A percentile compares a stretch with the other conserved stretches of the same genome.
phyloP scores from a whole-genome alignment of 2,113 vertebrate species.

The Vidua chalybeata region DNA sequence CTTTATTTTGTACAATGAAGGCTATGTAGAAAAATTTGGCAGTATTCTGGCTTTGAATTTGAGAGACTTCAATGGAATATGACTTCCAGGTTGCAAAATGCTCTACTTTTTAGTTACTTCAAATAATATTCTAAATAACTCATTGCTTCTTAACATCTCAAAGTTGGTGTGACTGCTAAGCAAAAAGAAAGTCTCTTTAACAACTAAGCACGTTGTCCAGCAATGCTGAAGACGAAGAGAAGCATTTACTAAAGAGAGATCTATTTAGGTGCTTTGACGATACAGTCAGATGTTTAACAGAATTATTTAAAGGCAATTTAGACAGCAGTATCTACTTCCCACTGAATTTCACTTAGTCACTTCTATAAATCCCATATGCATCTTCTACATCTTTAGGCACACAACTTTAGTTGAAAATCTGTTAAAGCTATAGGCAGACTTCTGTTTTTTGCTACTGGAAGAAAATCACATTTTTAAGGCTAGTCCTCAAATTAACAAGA shows the following conservation, averaged over 20 bases:
- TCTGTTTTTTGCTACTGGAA: not conserved
- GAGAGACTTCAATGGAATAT: not conserved
- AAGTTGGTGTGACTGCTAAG: not conserved
- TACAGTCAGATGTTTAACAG: constrained; percentile 17
- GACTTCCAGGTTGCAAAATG: not conserved
- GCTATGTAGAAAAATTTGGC: not conserved
- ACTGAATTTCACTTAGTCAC: constrained; percentile 42
- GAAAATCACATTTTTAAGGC: not conserved
- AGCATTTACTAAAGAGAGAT: not conserved
- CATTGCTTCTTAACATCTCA: not conserved
- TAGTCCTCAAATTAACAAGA: not conserved
- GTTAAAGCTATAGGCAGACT: not conserved
- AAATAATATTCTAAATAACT: not conserved
- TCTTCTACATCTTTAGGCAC: not conserved
- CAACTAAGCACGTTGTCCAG: not conserved
- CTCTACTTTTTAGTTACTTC: not conserved
- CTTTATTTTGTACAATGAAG: not conserved
- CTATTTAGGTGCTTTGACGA: not conserved
- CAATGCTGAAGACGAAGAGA: not conserved
- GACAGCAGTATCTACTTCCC: constrained; percentile 11
- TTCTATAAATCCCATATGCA: constrained; percentile 12
- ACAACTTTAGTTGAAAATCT: not conserved
- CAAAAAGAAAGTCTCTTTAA: not conserved
- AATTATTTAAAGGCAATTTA: constrained; percentile 47
- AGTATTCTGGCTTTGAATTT: not conserved